Percentiles rank a stretch among this genome's conserved stretches.
Conservation (phyloP, 2,888 invertebrate genomes). For the Deroplatys truncata region DNA sequence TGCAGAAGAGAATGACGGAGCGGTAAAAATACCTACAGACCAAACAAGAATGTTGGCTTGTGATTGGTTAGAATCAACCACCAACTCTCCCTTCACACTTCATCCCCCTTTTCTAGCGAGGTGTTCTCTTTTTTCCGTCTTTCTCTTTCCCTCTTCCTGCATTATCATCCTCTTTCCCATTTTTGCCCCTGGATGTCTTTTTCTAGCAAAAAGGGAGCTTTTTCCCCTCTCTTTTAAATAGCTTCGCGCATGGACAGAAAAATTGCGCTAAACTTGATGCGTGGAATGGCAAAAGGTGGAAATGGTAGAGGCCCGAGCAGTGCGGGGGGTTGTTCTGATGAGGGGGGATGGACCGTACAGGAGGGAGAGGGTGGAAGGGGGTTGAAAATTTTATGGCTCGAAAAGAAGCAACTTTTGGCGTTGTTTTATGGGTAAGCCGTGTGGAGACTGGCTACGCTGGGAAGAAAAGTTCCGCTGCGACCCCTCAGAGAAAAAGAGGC, state of each 20-base stretch:
- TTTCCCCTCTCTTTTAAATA: slow-evolving; percentile 19
- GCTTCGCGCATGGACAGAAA: slow-evolving; percentile 28
- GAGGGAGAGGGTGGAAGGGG: slow-evolving; percentile 7
- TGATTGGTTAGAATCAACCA: slow-evolving; percentile 27
- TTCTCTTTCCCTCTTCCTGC: slow-evolving; percentile 13
- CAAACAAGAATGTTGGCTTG: slow-evolving; percentile 24
- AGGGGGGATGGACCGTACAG: slow-evolving; percentile 6
- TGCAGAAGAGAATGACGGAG: slow-evolving; percentile 3
- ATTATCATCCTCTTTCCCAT: slow-evolving; percentile 19
- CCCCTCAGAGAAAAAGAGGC: slow-evolving; percentile 17
- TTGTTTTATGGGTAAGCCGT: slow-evolving; percentile 21
- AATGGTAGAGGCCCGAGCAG: slow-evolving; percentile 1
- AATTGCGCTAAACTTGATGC: slow-evolving; percentile 25
- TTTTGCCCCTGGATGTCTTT: slow-evolving; percentile 3
- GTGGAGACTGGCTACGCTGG: background rate
- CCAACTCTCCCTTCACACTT: slow-evolving; percentile 13
- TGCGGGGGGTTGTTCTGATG: background rate
- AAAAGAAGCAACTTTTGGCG: slow-evolving; percentile 25
- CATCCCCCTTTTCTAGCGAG: background rate
- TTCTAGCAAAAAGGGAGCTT: slow-evolving; percentile 10
- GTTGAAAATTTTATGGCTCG: slow-evolving; percentile 19
- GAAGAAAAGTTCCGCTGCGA: slow-evolving; percentile 14
- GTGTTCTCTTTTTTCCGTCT: slow-evolving; percentile 11
- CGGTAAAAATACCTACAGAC: slow-evolving; percentile 12
- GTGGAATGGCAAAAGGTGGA: slow-evolving; percentile 19